These are phyloP conservation scores for Cottoperca gobio DNA, from an alignment of 2,797 vertebrate genomes.

Conservation along the genomic window DNA sequence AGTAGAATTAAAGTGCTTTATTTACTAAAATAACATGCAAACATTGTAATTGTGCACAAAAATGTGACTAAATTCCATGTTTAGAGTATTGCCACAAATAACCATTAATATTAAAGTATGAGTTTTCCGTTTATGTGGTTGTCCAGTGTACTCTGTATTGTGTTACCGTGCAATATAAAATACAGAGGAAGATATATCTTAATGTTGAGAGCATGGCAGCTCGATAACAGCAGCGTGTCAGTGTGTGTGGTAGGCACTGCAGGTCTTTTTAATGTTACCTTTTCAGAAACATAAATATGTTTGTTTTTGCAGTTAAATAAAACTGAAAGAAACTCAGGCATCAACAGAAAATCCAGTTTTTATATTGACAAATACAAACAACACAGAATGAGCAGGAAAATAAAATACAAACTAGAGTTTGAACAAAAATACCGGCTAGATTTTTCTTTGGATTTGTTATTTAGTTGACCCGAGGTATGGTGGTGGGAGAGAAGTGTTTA, in stretches of 20 bases:
- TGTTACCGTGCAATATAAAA: neutral
- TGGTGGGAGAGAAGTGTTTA: conserved; percentile 60
- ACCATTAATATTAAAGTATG: neutral
- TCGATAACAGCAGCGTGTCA: neutral
- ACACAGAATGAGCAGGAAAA: neutral
- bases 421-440: neutral
- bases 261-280: neutral
- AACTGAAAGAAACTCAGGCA: neutral
- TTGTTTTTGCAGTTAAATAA: neutral
- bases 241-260: neutral
- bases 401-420: neutral
- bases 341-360: neutral
- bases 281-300: neutral
- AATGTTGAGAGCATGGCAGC: neutral
- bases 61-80: neutral
- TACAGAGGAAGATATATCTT: neutral
- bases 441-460: conserved; percentile 8
- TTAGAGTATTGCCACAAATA: neutral
- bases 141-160: neutral
- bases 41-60: neutral
- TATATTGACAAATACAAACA: neutral
- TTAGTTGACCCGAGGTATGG: conserved; percentile 21
- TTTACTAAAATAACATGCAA: neutral
- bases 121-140: neutral
- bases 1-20: too few species aligned